Conservation (phyloP, 2,797 vertebrate species). For the Malurus leucopterus region DNA sequence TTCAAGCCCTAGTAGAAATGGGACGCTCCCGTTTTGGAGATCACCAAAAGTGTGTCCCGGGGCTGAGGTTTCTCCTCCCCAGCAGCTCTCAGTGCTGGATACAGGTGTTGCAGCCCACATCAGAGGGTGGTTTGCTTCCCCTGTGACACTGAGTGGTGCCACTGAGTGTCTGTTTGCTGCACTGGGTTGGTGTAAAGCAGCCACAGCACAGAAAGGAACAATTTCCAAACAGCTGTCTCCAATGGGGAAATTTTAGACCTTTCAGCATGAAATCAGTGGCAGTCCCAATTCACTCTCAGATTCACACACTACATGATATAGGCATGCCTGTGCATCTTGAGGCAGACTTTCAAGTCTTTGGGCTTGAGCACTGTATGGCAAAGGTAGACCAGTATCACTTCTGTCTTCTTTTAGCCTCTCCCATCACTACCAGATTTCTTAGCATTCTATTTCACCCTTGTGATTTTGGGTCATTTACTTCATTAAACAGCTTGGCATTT, state of each 20-base stretch:
- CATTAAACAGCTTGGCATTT: neutral
- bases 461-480: neutral
- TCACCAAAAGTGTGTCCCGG: neutral
- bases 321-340: neutral
- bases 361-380: neutral
- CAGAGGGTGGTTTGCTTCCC: fast-evolving
- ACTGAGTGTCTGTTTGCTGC: neutral
- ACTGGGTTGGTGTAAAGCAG: fast-evolving
- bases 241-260: neutral
- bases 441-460: neutral
- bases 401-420: neutral
- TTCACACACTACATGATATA: fast-evolving
- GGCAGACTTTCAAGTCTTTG: neutral
- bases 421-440: neutral
- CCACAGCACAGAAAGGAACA: neutral
- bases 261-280: neutral
- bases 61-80: neutral
- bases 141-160: neutral
- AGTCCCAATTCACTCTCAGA: neutral
- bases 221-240: neutral
- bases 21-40: fast-evolving
- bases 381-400: neutral
- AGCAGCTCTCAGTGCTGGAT: neutral
- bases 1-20: neutral
- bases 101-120: neutral